Evolutionary conservation across 92 coral and sea anemone genomes (phyloP).

Genomic region (Paragorgia papillata): DNA sequence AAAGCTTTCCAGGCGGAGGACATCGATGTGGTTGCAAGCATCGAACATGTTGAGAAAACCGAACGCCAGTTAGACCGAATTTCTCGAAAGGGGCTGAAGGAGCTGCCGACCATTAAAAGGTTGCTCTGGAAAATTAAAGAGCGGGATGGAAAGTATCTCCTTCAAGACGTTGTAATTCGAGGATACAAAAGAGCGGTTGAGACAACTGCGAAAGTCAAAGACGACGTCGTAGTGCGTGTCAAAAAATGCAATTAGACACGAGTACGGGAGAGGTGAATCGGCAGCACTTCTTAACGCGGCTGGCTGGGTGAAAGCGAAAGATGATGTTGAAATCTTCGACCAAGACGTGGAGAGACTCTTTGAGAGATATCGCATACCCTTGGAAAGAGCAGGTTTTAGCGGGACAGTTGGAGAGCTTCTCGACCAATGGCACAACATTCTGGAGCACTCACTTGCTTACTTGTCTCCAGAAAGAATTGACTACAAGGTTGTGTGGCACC

Average conservation of each 20-base stretch:
- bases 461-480: constrained; percentile 10
- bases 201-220: constrained; percentile 20
- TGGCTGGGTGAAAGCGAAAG: constrained; percentile 29
- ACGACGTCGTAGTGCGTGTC: constrained; percentile 13
- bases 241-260: constrained; percentile 20
- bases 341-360: constrained; percentile 15
- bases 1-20: constrained; percentile 14
- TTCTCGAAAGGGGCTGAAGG: constrained; percentile 1
- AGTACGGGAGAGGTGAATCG: background rate
- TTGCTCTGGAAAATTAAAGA: constrained; percentile 10
- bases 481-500: constrained; percentile 20
- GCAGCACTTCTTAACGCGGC: constrained; percentile 23
- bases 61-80: background rate
- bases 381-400: constrained; percentile 23
- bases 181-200: constrained; percentile 27
- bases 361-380: constrained; percentile 1
- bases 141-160: constrained; percentile 13
- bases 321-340: constrained; percentile 19
- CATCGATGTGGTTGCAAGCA: constrained; percentile 48
- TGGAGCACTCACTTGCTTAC: constrained; percentile 11
- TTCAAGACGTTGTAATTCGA: background rate
- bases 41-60: constrained; percentile 21
- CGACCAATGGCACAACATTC: constrained; percentile 23
- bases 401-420: constrained; percentile 30
- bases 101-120: constrained; percentile 21